Percentiles rank a stretch among this genome's conserved stretches.
phyloP scores from a whole-genome alignment of 2,797 vertebrate genomes.

The Danio kyathit region DNA sequence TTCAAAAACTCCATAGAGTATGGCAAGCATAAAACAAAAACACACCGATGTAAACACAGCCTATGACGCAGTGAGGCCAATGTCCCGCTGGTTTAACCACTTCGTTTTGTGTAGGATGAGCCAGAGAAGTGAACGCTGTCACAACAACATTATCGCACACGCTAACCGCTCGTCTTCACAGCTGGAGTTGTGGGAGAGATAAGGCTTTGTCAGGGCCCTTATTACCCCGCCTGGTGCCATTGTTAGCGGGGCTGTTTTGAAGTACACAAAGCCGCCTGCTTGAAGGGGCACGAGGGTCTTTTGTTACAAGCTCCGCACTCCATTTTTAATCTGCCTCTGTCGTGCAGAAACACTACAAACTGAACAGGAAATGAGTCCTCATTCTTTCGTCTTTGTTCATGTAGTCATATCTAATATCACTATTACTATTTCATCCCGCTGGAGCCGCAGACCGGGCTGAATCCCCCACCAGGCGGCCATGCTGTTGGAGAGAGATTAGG shows the following conservation, averaged over 20 bases:
- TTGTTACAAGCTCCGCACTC: slow-evolving; percentile 22
- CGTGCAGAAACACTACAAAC: slow-evolving; percentile 46
- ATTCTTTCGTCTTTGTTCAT: slow-evolving; percentile 50
- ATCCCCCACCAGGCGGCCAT: slow-evolving; percentile 5
- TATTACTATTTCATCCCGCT: slow-evolving; percentile 48
- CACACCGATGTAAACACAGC: no score
- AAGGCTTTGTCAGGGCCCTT: slow-evolving; percentile 46
- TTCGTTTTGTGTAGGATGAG: slow-evolving; percentile 13
- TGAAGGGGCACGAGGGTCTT: slow-evolving; percentile 35
- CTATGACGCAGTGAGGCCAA: slow-evolving; percentile 65
- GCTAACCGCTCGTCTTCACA: slow-evolving; percentile 38
- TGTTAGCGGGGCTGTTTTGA: slow-evolving; percentile 32
- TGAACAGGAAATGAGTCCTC: slow-evolving; percentile 50
- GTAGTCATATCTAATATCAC: slow-evolving; percentile 55
- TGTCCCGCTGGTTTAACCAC: slow-evolving; percentile 54
- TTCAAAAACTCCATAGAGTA: no score
- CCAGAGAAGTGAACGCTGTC: slow-evolving; percentile 30
- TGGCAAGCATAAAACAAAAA: no score
- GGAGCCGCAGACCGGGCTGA: slow-evolving; percentile 16
- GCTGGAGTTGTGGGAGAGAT: slow-evolving; percentile 39
- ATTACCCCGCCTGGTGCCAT: slow-evolving; percentile 33
- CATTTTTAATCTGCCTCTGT: slow-evolving; percentile 50
- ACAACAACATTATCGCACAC: slow-evolving; percentile 29
- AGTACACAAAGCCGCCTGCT: slow-evolving; percentile 39
- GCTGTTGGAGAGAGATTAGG: slow-evolving; percentile 48